Evolutionary conservation across 2,113 vertebrate species (phyloP).

Genomic region (Ptilonorhynchus violaceus): DNA sequence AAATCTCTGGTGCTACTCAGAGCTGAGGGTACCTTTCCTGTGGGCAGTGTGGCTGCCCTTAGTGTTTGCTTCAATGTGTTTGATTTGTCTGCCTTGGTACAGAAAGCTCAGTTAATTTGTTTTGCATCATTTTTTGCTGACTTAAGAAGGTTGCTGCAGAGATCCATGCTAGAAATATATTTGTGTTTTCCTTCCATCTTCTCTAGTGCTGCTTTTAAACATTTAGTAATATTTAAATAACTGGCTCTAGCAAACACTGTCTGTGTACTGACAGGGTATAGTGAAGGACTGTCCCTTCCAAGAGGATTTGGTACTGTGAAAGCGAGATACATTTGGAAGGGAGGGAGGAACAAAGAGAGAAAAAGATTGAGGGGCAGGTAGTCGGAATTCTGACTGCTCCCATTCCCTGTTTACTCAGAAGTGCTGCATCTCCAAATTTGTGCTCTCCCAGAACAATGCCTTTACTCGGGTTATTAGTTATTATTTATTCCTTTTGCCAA

Average conservation of each 20-base stretch:
- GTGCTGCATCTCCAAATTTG: background rate
- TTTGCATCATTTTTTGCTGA: background rate
- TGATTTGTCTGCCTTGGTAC: background rate
- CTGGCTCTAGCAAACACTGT: background rate
- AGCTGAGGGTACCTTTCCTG: background rate
- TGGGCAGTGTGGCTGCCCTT: background rate
- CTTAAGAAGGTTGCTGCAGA: background rate
- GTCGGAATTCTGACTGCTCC: background rate
- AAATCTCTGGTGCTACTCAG: background rate
- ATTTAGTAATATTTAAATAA: background rate
- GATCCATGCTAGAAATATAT: background rate
- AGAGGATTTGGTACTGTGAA: background rate
- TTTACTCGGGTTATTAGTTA: background rate
- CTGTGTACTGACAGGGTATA: accelerated
- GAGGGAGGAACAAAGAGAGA: background rate
- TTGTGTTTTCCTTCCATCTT: background rate
- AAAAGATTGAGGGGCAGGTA: background rate
- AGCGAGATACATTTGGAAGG: background rate
- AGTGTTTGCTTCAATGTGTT: background rate
- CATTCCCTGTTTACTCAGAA: background rate
- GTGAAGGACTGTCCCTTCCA: background rate
- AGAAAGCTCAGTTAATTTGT: background rate
- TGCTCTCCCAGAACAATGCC: background rate
- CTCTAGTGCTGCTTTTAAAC: background rate
- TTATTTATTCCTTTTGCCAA: background rate